Evolutionary conservation across 1,140 invertebrate genomes (phyloP), one percentile per base, ranked within the genome.

Genomic region (Nilaparvata lugens): DNA sequence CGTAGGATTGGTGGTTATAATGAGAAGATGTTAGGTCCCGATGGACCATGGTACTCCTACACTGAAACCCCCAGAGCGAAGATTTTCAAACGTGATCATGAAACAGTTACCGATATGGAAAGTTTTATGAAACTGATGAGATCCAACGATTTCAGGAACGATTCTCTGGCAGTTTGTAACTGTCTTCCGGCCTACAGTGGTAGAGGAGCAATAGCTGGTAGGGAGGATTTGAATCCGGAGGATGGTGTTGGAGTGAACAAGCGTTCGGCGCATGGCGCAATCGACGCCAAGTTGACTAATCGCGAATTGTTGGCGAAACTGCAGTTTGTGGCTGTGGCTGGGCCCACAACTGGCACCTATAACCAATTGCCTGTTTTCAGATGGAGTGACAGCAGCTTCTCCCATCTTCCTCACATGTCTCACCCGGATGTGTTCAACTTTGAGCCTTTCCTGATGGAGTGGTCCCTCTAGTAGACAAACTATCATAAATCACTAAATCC

Each of bases 111-210:
- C 7, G 76, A 82, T 68, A 45, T 84, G 6, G 64, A 71, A 6
- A 72, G 73, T 5, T 82, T 88, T 79, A 77, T 80, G 55, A 71
- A 68, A 31, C 67, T 85, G 40, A 86, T 88, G 84, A 76, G 86
- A 43, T 89, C 87, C 76, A 90, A 89, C 72, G 79, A 90, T 72
- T 89, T 77, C 72, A 76, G 73, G 56, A 72, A 86, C 69, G 88
- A 90, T 70, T 83, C 85, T 14, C 73, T 86, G 18, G 77, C 85
- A 18, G 71, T 73, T 53, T 91, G 88, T 72, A 67, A 64, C 66
- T 91, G 88, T 70, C 73, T 66, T n/a, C 88, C 88, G 4, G 85
- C 86, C 2, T 88, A 86, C 73, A 84, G 79, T 69, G 86, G 78
- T 18, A 83, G 84, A 71, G 86, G 86, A 73, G 83, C 81, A 23